Evolutionary conservation across 2,888 invertebrate genomes (phyloP).

Genomic region (Pemphredon lugubris): DNA sequence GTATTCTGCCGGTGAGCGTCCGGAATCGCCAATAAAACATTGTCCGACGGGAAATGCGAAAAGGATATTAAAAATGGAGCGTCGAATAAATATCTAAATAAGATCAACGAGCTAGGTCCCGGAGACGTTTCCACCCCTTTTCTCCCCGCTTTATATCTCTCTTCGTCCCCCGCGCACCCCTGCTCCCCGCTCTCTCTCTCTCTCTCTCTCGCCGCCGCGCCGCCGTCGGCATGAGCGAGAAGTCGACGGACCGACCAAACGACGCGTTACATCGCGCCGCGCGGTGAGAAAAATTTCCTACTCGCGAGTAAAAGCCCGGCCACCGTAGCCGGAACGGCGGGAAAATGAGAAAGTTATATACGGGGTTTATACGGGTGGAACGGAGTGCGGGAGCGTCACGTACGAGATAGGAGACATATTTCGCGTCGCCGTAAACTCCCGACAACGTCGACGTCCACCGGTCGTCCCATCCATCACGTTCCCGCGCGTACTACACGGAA

Average conservation of each 20-base stretch:
- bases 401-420: constrained; percentile 44
- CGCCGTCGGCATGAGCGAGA: background rate
- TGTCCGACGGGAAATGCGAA: background rate
- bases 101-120: background rate
- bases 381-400: constrained; percentile 12
- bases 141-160: too few species aligned
- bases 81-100: constrained; percentile 9
- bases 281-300: constrained; percentile 32
- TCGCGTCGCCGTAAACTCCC: constrained; percentile 43
- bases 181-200: too few species aligned
- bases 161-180: too few species aligned
- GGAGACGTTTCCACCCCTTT: background rate
- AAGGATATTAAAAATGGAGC: background rate
- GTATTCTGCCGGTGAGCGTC: constrained; percentile 9
- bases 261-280: constrained; percentile 16
- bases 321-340: background rate
- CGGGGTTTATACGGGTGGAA: too few species aligned
- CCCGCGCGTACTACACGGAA: constrained; percentile 30
- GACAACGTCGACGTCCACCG: constrained; percentile 38
- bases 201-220: too few species aligned
- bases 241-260: constrained; percentile 4
- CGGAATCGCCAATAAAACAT: constrained; percentile 11
- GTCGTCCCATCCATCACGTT: constrained; percentile 54
- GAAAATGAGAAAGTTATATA: too few species aligned
- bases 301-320: constrained; percentile 9